These are phyloP conservation scores for Xiphydria camelus DNA, from an alignment of 2,888 invertebrate species.

Conservation along the genomic window DNA sequence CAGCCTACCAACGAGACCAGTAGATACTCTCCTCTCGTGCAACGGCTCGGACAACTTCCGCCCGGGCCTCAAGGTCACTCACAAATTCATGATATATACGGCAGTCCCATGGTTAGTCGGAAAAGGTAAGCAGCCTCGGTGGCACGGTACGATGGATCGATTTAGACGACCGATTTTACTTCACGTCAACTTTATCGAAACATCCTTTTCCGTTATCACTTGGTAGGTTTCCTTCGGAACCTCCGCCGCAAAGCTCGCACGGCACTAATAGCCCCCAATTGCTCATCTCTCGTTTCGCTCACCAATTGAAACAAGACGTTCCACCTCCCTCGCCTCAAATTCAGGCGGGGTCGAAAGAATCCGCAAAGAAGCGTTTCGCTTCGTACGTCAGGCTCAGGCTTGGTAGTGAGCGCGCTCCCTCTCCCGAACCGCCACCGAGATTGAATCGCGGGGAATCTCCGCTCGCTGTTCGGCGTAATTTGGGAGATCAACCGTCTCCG, in stretches of 20 bases:
- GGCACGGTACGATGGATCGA: too few species aligned
- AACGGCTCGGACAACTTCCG: constrained; percentile 43
- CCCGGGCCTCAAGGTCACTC: constrained; percentile 46
- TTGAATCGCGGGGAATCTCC: constrained; percentile 58
- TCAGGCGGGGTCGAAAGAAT: constrained; percentile 46
- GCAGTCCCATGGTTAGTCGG: constrained; percentile 54
- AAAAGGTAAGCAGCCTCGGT: constrained; percentile 45
- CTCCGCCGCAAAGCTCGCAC: constrained; percentile 47
- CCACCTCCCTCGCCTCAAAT: constrained; percentile 36
- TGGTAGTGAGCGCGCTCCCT: constrained; percentile 59
- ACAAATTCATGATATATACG: constrained; percentile 48
- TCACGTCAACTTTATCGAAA: too few species aligned
- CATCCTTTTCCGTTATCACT: too few species aligned
- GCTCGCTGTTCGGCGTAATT: constrained; percentile 63
- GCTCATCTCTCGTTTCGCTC: constrained; percentile 52
- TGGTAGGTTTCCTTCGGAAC: constrained; percentile 52
- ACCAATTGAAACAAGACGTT: constrained; percentile 51
- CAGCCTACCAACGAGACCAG: constrained; percentile 43
- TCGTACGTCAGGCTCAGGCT: constrained; percentile 82
- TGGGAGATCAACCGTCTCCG: constrained; percentile 61
- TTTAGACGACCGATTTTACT: too few species aligned
- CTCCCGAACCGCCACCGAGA: constrained; percentile 55
- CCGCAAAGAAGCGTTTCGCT: constrained; percentile 75
- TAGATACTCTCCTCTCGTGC: constrained; percentile 46
- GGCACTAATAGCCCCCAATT: constrained; percentile 51